Base-by-base conservation (phyloP, 2,888 invertebrate genomes). In the Cosmorhoe ocellata region DNA sequence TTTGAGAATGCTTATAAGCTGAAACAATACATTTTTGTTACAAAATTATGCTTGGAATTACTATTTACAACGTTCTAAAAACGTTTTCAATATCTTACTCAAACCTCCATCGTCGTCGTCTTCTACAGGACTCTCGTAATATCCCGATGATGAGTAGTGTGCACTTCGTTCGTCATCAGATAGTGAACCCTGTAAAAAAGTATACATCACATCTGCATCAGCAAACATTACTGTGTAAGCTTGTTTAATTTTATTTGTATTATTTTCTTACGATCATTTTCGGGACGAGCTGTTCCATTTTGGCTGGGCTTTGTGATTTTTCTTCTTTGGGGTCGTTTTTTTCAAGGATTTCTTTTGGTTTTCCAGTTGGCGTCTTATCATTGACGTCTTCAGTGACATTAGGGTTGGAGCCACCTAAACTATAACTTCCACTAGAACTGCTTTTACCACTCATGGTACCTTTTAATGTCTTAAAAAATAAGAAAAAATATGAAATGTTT, bases 101-200 rank as follows among this genome's bases (percentile, higher is more conserved):
- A 91, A 79, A 41, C 91, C 90, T 54, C 88, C 90, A 62, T 88
- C 84, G 64, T 91, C 93, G 63, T 92, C 92, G 66, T 94, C 94
- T 54, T 95, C 94, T 32, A 92, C 91, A 9, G 94, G 94, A 73
- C 94, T 94, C 77, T 94, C 94, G 71, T 94, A 94, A 76, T 94
- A 94, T 0, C 94, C 94, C 2, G 94, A 94, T 3, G 94, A 94
- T 26, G 94, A 94, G 76, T 94, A 94, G 56, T 93, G 93, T 58
- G 91, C 93, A 80, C 93, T 94, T 72, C 93, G 86, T 73, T 94
- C 94, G 66, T 94, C 94, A 66, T 94, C 94, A 5, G 93, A 93
- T 47, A 92, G 69, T 5, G 94, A 94, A 44, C 91, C 91, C 84
- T 93, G 61, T 18, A 79, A 72, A 26, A 61, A 44, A 24, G 7